Evolutionary conservation across 1,140 invertebrate genomes (phyloP).

Genomic region (Polypedilum vanderplanki): DNA sequence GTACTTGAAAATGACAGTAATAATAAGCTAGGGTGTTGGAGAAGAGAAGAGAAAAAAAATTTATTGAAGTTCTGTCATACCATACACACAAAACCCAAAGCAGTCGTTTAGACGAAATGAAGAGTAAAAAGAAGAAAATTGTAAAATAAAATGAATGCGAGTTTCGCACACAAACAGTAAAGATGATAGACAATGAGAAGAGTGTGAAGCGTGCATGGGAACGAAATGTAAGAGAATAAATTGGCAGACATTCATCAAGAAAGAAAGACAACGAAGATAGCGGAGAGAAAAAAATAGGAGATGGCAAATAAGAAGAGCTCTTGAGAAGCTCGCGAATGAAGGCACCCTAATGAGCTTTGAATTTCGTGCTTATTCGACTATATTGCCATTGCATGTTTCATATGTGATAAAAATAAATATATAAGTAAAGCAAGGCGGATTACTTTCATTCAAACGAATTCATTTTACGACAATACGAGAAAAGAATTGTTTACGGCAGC

Average conservation of each 20-base stretch:
- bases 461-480: background rate
- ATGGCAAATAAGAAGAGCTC: background rate
- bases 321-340: background rate
- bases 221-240: background rate
- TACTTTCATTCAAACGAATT: background rate
- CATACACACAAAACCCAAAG: too few relatives aligned
- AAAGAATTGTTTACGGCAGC: background rate
- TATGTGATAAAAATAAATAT: background rate
- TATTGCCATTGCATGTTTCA: slow-evolving; percentile 6
- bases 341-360: background rate
- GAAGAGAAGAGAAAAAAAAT: too few relatives aligned
- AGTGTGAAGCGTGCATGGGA: too few relatives aligned
- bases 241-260: slow-evolving; percentile 17
- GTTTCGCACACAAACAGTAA: too few relatives aligned
- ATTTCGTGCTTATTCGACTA: slow-evolving; percentile 6
- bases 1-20: too few relatives aligned
- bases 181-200: background rate
- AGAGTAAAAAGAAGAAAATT: background rate
- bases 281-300: background rate
- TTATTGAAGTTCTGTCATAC: too few relatives aligned
- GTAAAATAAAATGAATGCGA: background rate
- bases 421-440: background rate
- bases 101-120: too few relatives aligned
- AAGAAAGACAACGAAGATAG: background rate
- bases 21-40: too few relatives aligned